phyloP scores from a whole-genome alignment of 37 sponge, comb jelly and placozoan genomes.

The Amphimedon queenslandica region DNA sequence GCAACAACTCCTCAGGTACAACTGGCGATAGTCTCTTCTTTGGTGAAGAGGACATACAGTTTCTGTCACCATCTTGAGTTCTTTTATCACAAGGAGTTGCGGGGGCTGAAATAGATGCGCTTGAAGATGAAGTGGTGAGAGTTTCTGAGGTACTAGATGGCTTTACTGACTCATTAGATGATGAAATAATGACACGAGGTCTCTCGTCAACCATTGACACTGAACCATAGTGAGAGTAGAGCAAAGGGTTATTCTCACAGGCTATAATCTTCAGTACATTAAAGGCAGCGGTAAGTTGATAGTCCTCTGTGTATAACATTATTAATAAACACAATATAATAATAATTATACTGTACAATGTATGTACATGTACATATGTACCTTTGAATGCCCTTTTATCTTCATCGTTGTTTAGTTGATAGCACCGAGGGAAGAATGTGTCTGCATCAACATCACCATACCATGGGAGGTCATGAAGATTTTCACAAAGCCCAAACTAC shows the following conservation, averaged over 20 bases:
- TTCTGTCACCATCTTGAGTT: background rate
- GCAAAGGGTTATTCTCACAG: background rate
- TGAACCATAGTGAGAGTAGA: background rate
- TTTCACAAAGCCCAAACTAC: conserved; percentile 81
- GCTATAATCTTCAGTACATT: conserved; percentile 55
- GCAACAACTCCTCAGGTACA: conserved; percentile 35
- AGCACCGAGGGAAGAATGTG: conserved; percentile 94
- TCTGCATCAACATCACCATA: conserved; percentile 65
- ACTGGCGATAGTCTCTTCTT: background rate
- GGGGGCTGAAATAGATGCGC: background rate
- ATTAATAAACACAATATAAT: background rate
- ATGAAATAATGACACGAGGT: background rate
- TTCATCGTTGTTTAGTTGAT: conserved; percentile 69
- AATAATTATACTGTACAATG: too few species aligned
- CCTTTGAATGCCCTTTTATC: conserved; percentile 80
- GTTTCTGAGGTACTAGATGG: background rate
- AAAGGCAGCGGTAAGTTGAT: conserved; percentile 68
- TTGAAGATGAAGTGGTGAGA: conserved; percentile 1
- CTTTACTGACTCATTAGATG: background rate
- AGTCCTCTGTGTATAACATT: conserved; percentile 53
- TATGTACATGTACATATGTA: too few species aligned
- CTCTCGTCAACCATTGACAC: background rate
- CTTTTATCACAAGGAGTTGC: background rate
- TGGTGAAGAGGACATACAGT: background rate
- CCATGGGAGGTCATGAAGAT: conserved; percentile 74